These are phyloP conservation scores for Tragopan temminckii DNA, from an alignment of 2,797 vertebrate species.

Conservation along the genomic window DNA sequence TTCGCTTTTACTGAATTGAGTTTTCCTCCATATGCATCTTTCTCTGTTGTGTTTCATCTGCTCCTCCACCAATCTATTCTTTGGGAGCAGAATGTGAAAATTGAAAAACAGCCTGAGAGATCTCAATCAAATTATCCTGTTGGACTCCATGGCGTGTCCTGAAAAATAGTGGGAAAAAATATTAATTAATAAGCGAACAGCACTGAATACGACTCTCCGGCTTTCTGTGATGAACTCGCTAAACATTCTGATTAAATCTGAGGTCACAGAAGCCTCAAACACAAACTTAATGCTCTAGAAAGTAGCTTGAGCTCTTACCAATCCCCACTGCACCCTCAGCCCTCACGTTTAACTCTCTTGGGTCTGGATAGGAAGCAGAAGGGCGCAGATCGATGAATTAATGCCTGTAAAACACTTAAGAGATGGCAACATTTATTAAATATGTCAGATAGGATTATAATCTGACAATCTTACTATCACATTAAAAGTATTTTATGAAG, in stretches of 20 bases:
- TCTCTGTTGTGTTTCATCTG: not conserved
- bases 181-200: constrained; percentile 27
- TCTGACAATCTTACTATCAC: not conserved
- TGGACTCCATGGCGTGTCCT: not conserved
- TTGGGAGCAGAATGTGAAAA: constrained; percentile 37
- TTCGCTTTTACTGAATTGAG: not conserved
- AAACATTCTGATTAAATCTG: constrained; percentile 54
- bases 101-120: constrained; percentile 35
- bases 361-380: not conserved
- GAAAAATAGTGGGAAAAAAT: not conserved
- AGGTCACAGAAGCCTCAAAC: constrained; percentile 52
- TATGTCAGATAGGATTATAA: not conserved
- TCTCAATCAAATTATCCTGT: constrained; percentile 24
- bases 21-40: not conserved
- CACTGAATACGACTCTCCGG: not conserved
- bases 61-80: not conserved
- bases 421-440: rapidly evolving
- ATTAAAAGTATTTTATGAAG: not conserved
- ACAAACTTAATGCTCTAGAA: constrained; percentile 51
- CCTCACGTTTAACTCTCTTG: not conserved
- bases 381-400: not conserved
- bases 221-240: constrained; percentile 36
- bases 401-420: not conserved
- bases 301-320: constrained; percentile 3
- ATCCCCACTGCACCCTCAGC: not conserved